phyloP scores from a whole-genome alignment of 2,113 vertebrate genomes.

The Formicarius rufipectus region DNA sequence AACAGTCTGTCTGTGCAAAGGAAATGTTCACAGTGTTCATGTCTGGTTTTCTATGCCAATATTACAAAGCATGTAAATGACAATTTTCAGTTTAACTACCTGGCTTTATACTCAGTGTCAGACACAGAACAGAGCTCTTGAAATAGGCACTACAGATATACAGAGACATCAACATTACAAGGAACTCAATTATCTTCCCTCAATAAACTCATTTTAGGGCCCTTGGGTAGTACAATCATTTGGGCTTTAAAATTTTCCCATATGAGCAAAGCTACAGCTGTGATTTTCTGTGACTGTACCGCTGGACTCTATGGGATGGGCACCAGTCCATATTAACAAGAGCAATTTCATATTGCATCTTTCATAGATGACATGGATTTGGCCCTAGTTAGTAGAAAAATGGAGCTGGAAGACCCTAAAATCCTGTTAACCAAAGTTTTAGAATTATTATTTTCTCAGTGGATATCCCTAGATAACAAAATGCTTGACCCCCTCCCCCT shows the following conservation, averaged over 20 bases:
- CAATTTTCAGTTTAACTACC: background rate
- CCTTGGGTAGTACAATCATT: background rate
- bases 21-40: background rate
- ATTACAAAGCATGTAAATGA: background rate
- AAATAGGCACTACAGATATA: background rate
- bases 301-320: background rate
- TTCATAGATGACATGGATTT: background rate
- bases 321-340: background rate
- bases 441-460: background rate
- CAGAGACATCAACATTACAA: background rate
- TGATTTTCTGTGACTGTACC: background rate
- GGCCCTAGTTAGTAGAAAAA: background rate
- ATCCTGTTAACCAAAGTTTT: background rate
- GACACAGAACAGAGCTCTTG: background rate
- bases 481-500: accelerated
- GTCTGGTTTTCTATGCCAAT: background rate
- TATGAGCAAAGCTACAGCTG: background rate
- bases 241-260: background rate
- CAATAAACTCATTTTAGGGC: background rate
- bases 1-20: background rate
- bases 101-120: background rate
- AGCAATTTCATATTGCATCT: background rate
- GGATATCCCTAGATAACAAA: background rate
- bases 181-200: background rate
- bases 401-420: background rate